Evolutionary conservation across 2,797 vertebrate species (phyloP), one percentile per base, ranked within the genome.

Genomic region (Percopsis omiscomaycus): DNA sequence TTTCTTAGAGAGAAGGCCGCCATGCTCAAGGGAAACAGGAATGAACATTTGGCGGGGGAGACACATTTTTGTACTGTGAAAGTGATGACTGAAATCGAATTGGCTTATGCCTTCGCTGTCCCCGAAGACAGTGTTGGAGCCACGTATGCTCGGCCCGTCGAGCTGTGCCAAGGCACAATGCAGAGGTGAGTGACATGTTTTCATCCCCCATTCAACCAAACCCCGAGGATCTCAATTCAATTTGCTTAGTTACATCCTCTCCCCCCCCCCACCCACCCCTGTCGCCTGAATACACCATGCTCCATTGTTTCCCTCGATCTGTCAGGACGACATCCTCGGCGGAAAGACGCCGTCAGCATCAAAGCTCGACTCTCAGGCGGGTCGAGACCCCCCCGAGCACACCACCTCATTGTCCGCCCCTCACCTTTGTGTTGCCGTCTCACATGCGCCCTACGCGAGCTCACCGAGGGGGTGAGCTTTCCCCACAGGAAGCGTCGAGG

Each of bases 311-410:
- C 74, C 62, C 53, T 47, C 10, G 54, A 68, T 61, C 75, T 69
- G 69, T 73, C 68, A 59, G 78, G 67, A 64, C 56, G 45, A 74
- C 75, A 71, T 89, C 77, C 79, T 75, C 50, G 16, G 51, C 75
- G 84, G 87, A 88, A 68, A 75, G 75, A 49, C 22, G 53, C 75
- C 83, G 88, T 90, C 88, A 88, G 78, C 60, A 65, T 79, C 63
- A 66, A 64, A 53, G 73, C 66, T 42, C 11, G 16, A 28, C 5
- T 53, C 47, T 56, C 63, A 27, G 16, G 53, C 11, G 55, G 78
- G 83, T 80, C 82, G 30, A 27, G 88, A 83, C 81, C 89, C 72
- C 72, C 2, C 28, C 11, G 29, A 66, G 61, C 50, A 46, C 57
- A 3, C 62, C 46, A 37, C 72, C 75, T 85, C 80, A 78, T 73